Percentiles rank a stretch among this genome's conserved stretches.
phyloP scores from a whole-genome alignment of 2,113 vertebrate genomes.

The Abramis brama region DNA sequence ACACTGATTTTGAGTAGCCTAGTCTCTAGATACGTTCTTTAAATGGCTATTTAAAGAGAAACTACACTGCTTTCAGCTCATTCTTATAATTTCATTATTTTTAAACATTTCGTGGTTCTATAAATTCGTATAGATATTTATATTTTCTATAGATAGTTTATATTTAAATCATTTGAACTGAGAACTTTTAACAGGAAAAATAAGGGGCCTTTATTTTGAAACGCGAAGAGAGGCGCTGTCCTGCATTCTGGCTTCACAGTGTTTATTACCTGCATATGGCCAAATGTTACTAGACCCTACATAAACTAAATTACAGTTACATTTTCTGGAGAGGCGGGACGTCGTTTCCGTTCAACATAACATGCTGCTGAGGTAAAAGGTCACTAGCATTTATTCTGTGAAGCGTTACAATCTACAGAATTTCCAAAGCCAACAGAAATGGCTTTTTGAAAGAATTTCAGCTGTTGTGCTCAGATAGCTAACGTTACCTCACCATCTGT shows the following conservation, averaged over 20 bases:
- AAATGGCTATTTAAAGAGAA: neutral
- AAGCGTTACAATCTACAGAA: neutral
- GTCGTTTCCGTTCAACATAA: conserved; percentile 3
- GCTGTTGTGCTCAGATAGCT: neutral
- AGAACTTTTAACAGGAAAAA: neutral
- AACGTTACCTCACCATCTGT: neutral
- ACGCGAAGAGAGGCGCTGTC: neutral
- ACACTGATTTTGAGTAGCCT: neutral
- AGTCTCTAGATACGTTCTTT: neutral
- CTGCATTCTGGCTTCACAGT: conserved; percentile 16
- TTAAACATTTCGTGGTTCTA: too few species aligned
- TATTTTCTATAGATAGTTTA: too few species aligned
- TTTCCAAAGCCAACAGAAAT: neutral
- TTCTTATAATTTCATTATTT: neutral
- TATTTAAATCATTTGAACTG: neutral
- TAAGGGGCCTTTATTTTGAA: conserved; percentile 28
- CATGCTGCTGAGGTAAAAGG: conserved; percentile 2
- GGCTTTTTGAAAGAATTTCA: neutral
- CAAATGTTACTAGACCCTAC: neutral
- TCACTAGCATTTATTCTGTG: neutral
- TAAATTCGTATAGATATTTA: too few species aligned
- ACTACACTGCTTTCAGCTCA: neutral
- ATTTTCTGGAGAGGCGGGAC: neutral
- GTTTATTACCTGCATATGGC: conserved; percentile 1
- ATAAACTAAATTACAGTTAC: neutral